A percentile compares a stretch with the other conserved stretches of the same genome.
Evolutionary conservation across 2,888 invertebrate genomes (phyloP).

Genomic region (Ceriagrion tenellum): DNA sequence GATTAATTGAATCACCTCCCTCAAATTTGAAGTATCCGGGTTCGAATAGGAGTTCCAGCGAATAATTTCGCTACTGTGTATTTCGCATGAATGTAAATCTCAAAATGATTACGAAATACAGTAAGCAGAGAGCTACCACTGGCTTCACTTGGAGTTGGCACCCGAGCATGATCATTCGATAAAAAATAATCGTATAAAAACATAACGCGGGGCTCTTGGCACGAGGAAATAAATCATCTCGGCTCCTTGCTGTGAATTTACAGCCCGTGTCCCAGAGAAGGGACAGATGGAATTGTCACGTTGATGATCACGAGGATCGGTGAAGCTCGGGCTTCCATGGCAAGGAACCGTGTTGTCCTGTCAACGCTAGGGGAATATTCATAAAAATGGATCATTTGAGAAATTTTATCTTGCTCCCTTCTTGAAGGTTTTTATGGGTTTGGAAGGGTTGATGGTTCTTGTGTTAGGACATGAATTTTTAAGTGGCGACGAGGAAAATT

Average conservation of each 20-base stretch:
- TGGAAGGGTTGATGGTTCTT: neutral
- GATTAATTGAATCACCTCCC: too few relatives aligned
- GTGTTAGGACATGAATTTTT: neutral
- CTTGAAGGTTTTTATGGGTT: neutral
- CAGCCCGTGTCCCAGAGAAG: neutral
- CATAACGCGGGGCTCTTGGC: too few relatives aligned
- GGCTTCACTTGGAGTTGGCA: too few relatives aligned
- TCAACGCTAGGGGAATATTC: neutral
- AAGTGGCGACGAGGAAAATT: neutral
- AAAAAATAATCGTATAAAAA: too few relatives aligned
- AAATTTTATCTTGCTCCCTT: neutral
- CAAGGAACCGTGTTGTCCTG: neutral
- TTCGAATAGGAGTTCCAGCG: too few relatives aligned
- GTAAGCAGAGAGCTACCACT: too few relatives aligned
- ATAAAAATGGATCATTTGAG: neutral
- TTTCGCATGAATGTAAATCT: too few relatives aligned
- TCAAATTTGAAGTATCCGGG: too few relatives aligned
- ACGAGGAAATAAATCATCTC: neutral
- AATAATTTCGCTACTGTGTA: too few relatives aligned
- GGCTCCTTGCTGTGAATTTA: neutral
- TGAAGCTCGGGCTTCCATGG: neutral
- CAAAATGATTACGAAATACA: too few relatives aligned
- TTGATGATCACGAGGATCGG: neutral
- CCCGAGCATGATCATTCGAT: too few relatives aligned
- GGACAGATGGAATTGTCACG: neutral